Evolutionary conservation across 2,113 vertebrate genomes (phyloP).

Genomic region (Gavia stellata): DNA sequence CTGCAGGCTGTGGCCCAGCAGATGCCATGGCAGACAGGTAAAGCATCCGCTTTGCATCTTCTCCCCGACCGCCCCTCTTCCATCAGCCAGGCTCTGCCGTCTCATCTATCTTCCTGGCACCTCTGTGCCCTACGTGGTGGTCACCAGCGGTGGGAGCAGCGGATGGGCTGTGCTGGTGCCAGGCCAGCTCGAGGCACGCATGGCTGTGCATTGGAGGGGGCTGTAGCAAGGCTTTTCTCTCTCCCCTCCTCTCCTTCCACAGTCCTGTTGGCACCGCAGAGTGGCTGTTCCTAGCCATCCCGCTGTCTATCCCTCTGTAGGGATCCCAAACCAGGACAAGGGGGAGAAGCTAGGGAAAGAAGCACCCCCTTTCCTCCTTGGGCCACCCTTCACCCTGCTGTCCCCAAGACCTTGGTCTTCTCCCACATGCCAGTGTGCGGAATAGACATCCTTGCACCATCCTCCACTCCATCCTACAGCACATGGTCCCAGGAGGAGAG

Average conservation of each 20-base stretch:
- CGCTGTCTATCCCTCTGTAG: neutral
- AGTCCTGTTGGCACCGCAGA: neutral
- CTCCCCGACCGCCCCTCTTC: neutral
- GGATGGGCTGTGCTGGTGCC: neutral
- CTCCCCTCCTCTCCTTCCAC: neutral
- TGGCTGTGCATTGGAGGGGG: fast-evolving
- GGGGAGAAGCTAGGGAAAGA: neutral
- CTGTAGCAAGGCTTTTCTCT: neutral
- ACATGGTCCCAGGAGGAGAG: neutral
- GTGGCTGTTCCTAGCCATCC: neutral
- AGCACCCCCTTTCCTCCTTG: neutral
- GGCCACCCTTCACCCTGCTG: neutral
- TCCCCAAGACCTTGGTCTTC: neutral
- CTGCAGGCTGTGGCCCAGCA: neutral
- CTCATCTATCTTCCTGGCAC: neutral
- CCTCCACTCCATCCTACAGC: neutral
- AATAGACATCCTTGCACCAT: neutral
- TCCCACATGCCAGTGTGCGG: neutral
- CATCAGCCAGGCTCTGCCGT: neutral
- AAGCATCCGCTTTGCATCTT: neutral
- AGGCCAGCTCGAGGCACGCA: neutral
- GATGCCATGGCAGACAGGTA: neutral
- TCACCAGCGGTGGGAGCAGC: neutral
- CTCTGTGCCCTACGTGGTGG: neutral
- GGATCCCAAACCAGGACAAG: neutral